Evolutionary conservation across 1,140 invertebrate genomes (phyloP).

Genomic region (Lamellibrachia luymesi): DNA sequence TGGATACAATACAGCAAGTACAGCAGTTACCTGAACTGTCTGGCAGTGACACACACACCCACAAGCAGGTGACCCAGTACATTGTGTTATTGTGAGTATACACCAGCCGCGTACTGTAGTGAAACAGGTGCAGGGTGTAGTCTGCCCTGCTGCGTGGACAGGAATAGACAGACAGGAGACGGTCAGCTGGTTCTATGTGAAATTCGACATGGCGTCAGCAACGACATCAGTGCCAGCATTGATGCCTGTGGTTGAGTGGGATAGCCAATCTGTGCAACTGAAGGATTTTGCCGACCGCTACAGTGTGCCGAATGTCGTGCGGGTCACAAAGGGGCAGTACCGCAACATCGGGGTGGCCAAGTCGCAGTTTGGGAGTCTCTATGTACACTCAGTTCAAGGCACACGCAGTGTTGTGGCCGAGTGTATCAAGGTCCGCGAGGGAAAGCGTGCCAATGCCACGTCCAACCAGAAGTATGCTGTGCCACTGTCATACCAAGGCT

Average conservation of each 20-base stretch:
- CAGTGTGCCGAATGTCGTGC: conserved; percentile 78
- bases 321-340: conserved; percentile 90
- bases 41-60: background rate
- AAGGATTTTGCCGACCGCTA: conserved; percentile 78
- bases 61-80: background rate
- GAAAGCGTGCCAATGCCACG: conserved; percentile 67
- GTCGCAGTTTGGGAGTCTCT: conserved; percentile 76
- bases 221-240: background rate
- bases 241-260: background rate
- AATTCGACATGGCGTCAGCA: background rate
- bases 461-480: conserved; percentile 69
- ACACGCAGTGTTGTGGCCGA: conserved; percentile 81
- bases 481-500: conserved; percentile 85
- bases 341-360: conserved; percentile 82
- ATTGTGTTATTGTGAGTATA: background rate
- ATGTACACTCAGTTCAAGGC: conserved; percentile 79
- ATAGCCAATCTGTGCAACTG: conserved; percentile 60
- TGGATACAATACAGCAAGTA: background rate
- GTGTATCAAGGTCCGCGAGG: conserved; percentile 87
- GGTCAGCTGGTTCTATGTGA: background rate
- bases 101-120: background rate
- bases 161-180: background rate
- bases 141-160: background rate
- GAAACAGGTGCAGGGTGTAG: background rate
- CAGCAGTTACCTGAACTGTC: background rate